Conservation (phyloP, 2,113 vertebrate genomes). For the Eudyptes chrysolophus region DNA sequence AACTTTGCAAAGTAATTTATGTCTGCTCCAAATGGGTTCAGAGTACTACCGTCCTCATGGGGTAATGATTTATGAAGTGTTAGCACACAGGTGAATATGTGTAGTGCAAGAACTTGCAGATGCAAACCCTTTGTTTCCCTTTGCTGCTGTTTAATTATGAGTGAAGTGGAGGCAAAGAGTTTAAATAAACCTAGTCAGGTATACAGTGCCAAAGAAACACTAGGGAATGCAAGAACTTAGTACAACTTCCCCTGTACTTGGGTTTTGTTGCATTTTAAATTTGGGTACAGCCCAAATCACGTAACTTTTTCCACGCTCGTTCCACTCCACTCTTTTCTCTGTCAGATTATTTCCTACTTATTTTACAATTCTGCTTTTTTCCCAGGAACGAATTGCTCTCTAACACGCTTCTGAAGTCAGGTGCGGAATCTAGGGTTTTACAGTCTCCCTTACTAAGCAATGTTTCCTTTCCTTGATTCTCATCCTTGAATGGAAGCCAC, state of each 20-base stretch:
- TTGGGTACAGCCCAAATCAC: neutral
- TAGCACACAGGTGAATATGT: slow-evolving; percentile 9
- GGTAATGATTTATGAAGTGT: slow-evolving; percentile 31
- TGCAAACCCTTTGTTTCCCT: slow-evolving; percentile 15
- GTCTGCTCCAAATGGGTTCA: neutral
- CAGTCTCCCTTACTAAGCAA: neutral
- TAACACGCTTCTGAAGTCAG: neutral
- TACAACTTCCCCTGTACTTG: neutral
- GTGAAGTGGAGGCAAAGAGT: neutral
- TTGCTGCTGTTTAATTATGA: slow-evolving; percentile 42
- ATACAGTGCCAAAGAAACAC: neutral
- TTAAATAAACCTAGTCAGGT: slow-evolving; percentile 9
- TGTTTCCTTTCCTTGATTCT: neutral
- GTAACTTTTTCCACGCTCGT: rapidly evolving
- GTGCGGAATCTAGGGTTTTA: neutral
- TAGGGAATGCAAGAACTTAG: neutral
- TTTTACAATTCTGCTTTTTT: neutral
- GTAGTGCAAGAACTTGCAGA: slow-evolving; percentile 11
- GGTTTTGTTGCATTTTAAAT: neutral
- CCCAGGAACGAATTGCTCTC: neutral
- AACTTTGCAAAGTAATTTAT: slow-evolving; percentile 14
- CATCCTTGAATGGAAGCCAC: neutral
- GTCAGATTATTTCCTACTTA: neutral
- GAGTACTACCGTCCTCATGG: neutral
- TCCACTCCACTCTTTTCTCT: neutral